Evolutionary conservation across 1,140 invertebrate species (phyloP), one percentile per base, ranked within the genome.

Genomic region (Polyergus mexicanus): DNA sequence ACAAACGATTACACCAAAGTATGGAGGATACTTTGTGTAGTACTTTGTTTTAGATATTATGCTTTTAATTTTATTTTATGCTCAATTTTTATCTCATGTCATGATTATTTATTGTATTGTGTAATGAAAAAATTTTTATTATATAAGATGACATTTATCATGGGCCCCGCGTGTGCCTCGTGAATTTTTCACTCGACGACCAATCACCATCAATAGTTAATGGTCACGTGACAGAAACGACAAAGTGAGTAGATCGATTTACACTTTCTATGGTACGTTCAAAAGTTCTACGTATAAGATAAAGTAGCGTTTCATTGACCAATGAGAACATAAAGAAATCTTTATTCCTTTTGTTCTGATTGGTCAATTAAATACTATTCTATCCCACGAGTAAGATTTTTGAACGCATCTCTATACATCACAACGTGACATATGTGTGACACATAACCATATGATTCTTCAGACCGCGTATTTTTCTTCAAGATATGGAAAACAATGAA

Each of bases 381-480:
- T 38, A 38, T 10, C 10, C 7, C 4, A 19, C 1, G 47, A 1
- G 4, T 5, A 51, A 5, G 3, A 51, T 51, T 51, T 51, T 16
- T 19, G 47, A 51, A 51, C 47, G 47, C 16, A 19, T 11, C 41
- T 44, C 41, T 44, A 44, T 0, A 44, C 41, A 3, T 44, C 38
- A 8, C 8, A 13, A 19, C 16, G 38, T 13, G 16, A 51, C 1
- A 44, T 44, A 16, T 5, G 16, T 51, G 4, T 68, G 35, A 62
- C 25, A 3, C 58, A 25, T 32, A 11, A 77, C 63, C 75, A 77
- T 44, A 76, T 63, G 74, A 65, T 80, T 56, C 8, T 66, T 56
- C 16, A 38, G 68, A 80, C 28, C 28, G 10, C 32, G 32, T 0
- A n/a, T 38, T 25, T 7, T 28, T 80, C 11, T 13, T 69, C n/a